phyloP scores from a whole-genome alignment of 2,113 vertebrate species.

The Rhodinocichla rosea region DNA sequence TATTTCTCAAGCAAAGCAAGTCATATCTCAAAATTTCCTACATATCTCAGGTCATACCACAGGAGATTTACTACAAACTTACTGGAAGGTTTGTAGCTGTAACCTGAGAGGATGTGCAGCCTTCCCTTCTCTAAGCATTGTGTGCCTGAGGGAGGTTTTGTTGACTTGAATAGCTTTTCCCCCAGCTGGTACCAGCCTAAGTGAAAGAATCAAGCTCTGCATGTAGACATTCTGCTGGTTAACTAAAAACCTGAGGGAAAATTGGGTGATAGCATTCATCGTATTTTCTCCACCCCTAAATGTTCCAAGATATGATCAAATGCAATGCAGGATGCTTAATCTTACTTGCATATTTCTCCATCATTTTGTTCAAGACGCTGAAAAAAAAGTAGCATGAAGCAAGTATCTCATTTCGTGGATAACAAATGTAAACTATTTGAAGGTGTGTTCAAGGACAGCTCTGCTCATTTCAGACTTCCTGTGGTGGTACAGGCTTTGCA shows the following conservation, averaged over 20 bases:
- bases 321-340: slow-evolving; percentile 18
- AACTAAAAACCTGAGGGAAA: slow-evolving; percentile 25
- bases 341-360: slow-evolving; percentile 30
- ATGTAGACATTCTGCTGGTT: background rate
- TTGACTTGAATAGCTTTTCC: slow-evolving; percentile 21
- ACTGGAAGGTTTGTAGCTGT: slow-evolving; percentile 12
- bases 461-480: background rate
- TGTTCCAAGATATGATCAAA: slow-evolving; percentile 23
- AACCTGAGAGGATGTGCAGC: background rate
- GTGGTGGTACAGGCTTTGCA: background rate
- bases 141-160: slow-evolving; percentile 11
- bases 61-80: background rate
- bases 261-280: background rate
- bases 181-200: background rate
- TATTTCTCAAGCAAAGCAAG: background rate
- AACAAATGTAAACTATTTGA: background rate
- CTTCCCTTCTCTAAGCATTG: background rate
- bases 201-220: slow-evolving; percentile 1
- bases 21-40: background rate
- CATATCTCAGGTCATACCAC: background rate
- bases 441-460: slow-evolving; percentile 49
- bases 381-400: background rate
- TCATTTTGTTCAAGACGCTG: background rate
- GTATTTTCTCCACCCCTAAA: slow-evolving; percentile 11
- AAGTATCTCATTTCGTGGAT: background rate